phyloP scores from a whole-genome alignment of 2,888 invertebrate species.

The Pyrrhia umbra region DNA sequence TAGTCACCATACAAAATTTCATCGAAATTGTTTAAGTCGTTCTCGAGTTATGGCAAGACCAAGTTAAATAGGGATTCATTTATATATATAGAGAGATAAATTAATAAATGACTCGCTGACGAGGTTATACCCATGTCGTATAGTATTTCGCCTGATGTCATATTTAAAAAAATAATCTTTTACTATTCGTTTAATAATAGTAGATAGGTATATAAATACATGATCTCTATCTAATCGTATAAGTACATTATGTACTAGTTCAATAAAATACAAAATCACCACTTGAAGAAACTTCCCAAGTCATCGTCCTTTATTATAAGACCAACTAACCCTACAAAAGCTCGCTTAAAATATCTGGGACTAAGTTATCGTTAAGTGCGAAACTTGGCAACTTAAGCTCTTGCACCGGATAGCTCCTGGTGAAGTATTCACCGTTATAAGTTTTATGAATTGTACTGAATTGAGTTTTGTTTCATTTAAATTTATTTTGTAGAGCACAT shows the following conservation, averaged over 20 bases:
- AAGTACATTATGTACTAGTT: constrained; percentile 3
- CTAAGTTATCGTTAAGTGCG: constrained; percentile 60
- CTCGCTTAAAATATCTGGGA: constrained; percentile 56
- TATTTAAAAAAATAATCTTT: no score
- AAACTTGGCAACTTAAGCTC: constrained; percentile 57
- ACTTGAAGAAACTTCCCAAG: constrained; percentile 27
- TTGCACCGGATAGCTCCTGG: constrained; percentile 45
- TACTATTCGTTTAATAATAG: no score
- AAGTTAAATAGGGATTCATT: no score
- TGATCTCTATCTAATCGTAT: no score
- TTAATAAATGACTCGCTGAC: no score
- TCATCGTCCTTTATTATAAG: constrained; percentile 52
- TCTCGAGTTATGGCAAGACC: no score
- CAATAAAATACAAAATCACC: constrained; percentile 10
- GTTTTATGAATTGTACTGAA: constrained; percentile 49
- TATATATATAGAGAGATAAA: no score
- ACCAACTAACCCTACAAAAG: constrained; percentile 52
- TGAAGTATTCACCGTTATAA: constrained; percentile 48
- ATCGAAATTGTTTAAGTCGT: no score
- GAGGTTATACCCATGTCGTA: no score
- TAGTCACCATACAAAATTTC: no score
- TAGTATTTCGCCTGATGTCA: no score
- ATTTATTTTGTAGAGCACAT: constrained; percentile 41
- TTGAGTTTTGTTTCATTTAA: constrained; percentile 41
- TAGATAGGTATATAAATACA: no score